Conservation (phyloP, 2,797 vertebrate genomes). For the Labroides dimidiatus region DNA sequence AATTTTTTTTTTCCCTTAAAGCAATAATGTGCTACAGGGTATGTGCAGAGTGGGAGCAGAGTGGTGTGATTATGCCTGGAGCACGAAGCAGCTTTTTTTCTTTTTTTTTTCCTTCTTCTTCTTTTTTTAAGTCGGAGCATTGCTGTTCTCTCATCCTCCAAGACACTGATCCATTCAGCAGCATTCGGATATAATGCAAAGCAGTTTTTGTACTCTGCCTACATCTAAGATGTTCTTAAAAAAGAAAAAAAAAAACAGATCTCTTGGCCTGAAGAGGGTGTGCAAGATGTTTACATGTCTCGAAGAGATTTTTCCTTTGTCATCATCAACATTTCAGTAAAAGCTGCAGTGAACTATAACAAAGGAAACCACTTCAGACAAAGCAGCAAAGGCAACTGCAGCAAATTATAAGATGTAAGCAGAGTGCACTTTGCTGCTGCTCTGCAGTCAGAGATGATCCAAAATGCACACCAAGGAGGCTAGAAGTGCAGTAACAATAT, state of each 20-base stretch:
- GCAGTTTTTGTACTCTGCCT: constrained; percentile 24
- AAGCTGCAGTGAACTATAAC: constrained; percentile 1
- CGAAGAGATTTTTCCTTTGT: constrained; percentile 9
- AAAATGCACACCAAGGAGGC: background rate
- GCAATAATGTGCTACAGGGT: constrained; percentile 30
- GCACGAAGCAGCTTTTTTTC: constrained; percentile 17
- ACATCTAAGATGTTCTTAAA: constrained; percentile 6
- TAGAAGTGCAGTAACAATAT: constrained; percentile 9
- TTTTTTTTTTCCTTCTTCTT: background rate
- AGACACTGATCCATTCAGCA: constrained; percentile 34
- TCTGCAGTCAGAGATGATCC: constrained; percentile 21
- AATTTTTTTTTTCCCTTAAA: constrained; percentile 30
- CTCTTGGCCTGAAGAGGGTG: background rate
- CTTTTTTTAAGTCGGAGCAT: constrained; percentile 14
- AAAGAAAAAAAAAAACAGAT: constrained; percentile 2
- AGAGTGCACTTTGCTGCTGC: constrained; percentile 17
- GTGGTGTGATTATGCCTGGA: constrained; percentile 30
- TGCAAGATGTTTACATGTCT: constrained; percentile 7
- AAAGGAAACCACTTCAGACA: constrained; percentile 34
- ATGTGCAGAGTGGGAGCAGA: constrained; percentile 17
- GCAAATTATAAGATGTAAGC: constrained; percentile 33
- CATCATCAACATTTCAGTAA: constrained; percentile 30
- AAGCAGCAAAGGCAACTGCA: constrained; percentile 13
- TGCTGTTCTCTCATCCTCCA: constrained; percentile 29
- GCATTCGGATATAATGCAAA: constrained; percentile 29